These are phyloP conservation scores for Diloba caeruleocephala DNA, from an alignment of 2,888 invertebrate species.

Conservation along the genomic window DNA sequence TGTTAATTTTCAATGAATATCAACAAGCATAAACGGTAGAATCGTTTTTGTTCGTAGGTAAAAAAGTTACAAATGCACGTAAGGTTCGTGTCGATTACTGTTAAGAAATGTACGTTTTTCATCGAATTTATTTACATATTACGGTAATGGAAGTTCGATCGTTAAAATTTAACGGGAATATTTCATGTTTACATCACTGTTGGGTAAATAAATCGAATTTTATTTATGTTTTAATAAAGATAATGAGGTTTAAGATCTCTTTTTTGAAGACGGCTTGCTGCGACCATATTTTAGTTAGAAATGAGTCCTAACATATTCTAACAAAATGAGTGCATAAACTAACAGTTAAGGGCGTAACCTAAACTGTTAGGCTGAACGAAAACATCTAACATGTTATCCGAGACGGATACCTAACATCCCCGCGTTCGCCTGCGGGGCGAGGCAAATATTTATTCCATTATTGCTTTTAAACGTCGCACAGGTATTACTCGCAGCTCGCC, in stretches of 20 bases:
- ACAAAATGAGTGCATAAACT: too few relatives aligned
- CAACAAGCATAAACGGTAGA: slow-evolving; percentile 12
- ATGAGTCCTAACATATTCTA: too few relatives aligned
- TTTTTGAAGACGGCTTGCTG: too few relatives aligned
- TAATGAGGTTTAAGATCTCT: not conserved
- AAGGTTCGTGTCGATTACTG: slow-evolving; percentile 14
- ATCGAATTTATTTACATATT: slow-evolving; percentile 17
- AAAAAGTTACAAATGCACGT: slow-evolving; percentile 14
- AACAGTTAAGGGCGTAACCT: too few relatives aligned
- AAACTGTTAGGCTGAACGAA: too few relatives aligned
- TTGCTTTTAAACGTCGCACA: too few relatives aligned
- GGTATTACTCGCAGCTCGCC: too few relatives aligned
- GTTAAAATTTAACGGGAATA: slow-evolving; percentile 4
- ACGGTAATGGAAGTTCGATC: slow-evolving; percentile 12
- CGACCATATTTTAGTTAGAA: too few relatives aligned
- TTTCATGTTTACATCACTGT: slow-evolving; percentile 1
- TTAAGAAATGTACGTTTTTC: slow-evolving; percentile 11
- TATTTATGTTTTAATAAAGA: slow-evolving; percentile 6
- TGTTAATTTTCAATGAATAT: slow-evolving; percentile 50
- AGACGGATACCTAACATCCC: too few relatives aligned
- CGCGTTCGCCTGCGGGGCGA: too few relatives aligned
- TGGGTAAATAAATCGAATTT: slow-evolving; percentile 9
- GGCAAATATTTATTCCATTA: too few relatives aligned
- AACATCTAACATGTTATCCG: too few relatives aligned
- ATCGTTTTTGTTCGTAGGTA: slow-evolving; percentile 17